Evolutionary conservation across 2,797 vertebrate species (phyloP).

Genomic region (Clarias laeviceps): DNA sequence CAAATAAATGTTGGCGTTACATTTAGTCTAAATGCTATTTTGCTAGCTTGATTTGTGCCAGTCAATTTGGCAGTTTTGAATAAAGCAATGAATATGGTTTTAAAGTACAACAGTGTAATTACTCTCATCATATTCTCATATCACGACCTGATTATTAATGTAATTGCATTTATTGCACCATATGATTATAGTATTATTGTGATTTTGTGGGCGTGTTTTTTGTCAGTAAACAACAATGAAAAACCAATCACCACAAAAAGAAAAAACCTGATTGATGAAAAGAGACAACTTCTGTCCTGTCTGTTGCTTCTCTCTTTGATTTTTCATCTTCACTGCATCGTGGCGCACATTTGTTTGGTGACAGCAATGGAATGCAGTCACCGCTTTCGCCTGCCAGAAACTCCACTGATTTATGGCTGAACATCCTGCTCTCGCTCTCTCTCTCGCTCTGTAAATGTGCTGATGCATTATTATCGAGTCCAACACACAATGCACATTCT

Average conservation of each 20-base stretch:
- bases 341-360: conserved; percentile 42
- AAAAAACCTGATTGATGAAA: conserved; percentile 44
- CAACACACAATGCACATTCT: conserved; percentile 24
- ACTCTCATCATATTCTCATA: neutral
- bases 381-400: conserved; percentile 50
- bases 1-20: neutral
- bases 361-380: conserved; percentile 60
- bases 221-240: neutral
- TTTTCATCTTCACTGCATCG: conserved; percentile 12
- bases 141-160: neutral
- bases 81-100: neutral
- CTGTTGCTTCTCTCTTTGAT: conserved; percentile 46
- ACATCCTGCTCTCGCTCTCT: conserved; percentile 59
- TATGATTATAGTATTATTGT: neutral
- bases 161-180: neutral
- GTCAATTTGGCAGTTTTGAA: neutral
- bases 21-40: neutral
- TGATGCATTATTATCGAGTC: conserved; percentile 48
- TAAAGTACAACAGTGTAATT: neutral
- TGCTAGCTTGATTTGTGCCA: neutral
- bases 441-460: conserved; percentile 42
- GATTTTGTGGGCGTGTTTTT: too few species aligned
- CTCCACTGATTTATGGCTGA: conserved; percentile 63
- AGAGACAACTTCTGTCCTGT: neutral
- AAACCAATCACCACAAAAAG: neutral